Conservation (phyloP, 2,797 vertebrate species). For the Myotis planiceps region DNA sequence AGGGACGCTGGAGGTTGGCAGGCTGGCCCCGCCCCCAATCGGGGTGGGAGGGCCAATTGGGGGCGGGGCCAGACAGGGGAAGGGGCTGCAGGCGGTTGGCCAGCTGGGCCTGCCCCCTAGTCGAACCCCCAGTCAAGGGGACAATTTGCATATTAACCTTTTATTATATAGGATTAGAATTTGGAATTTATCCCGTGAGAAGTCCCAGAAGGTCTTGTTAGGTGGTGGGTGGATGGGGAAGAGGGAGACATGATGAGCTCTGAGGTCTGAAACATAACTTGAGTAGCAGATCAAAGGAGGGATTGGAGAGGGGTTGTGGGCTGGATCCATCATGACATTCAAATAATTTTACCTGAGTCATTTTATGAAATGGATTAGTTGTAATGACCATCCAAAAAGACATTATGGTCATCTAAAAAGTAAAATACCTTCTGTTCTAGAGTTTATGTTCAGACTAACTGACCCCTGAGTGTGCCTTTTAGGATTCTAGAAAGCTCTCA, state of each 20-base stretch:
- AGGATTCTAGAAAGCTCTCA: neutral
- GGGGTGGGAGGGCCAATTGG: too few species aligned
- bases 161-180: neutral
- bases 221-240: neutral
- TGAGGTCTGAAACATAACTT: neutral
- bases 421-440: neutral
- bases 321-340: neutral
- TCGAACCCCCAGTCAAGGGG: too few species aligned
- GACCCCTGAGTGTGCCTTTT: neutral
- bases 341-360: neutral
- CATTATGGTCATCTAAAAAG: neutral
- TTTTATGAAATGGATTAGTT: neutral
- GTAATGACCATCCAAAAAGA: neutral
- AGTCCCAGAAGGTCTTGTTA: neutral
- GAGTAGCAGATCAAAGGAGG: neutral
- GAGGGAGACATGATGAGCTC: neutral
- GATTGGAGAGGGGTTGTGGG: neutral
- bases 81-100: fast-evolving
- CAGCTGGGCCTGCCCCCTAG: too few species aligned
- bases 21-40: too few species aligned
- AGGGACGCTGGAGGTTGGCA: too few species aligned
- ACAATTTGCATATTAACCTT: too few species aligned
- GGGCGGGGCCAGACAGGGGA: too few species aligned
- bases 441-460: neutral
- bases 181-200: neutral